Evolutionary conservation across 2,113 vertebrate species (phyloP), one percentile per base, ranked within the genome.

Genomic region (Nipponia nippon): DNA sequence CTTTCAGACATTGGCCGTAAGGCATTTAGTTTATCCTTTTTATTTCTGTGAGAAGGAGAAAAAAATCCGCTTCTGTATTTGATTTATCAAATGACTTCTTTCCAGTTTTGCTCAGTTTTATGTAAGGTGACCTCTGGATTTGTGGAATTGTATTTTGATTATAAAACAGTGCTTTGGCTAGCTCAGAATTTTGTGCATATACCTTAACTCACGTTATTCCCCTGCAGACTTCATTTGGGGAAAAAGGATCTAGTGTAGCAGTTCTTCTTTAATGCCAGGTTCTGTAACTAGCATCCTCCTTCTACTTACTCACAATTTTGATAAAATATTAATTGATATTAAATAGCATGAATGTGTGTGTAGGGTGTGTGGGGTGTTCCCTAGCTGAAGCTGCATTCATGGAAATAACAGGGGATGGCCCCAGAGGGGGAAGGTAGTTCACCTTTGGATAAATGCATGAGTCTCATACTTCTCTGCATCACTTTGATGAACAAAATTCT

Each of bases 41-140:
- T 36, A 26, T 71, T 95, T 91, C 34, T 65, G 18, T 89, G 58
- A 75, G 80, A 95, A 90, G 14, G 13, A 11, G 2, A 14, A 63
- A 52, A 89, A 93, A 87, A 4, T 1, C 11, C 59, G 21, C 12
- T 94, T 78, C 76, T 96, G 26, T 78, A 80, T 87, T 96, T 95
- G 89, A 94, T 92, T 90, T 79, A 87, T 93, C 93, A 86, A 81
- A 83, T 85, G 5, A 30, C 21, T 83, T 55, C 63, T 83, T 38
- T 82, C 85, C 62, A 92, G 49, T 91, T 96, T 93, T 92, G 34
- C 58, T 94, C 61, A 63, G 83, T 95, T 96, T 93, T 95, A 71
- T 81, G 55, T 80, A 91, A 75, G 61, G 72, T 97, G 91, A 97
- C 95, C 84, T 98, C 97, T 97, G 90, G 62, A 58, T 96, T 90